Evolutionary conservation across 1,140 invertebrate species (phyloP).

Genomic region (Pogonognathellus flavescens): DNA sequence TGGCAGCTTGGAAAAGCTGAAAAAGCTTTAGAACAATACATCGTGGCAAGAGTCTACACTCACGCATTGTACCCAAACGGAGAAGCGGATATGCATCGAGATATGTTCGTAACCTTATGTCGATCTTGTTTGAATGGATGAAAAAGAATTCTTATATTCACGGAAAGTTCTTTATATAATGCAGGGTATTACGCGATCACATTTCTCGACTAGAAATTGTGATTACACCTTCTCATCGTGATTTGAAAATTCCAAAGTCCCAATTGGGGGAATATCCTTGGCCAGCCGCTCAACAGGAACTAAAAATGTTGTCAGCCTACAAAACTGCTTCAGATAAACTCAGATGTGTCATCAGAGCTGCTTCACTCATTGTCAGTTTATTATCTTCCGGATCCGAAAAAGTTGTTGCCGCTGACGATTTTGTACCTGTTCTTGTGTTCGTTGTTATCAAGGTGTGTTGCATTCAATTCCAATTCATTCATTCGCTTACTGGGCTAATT

Average conservation of each 20-base stretch:
- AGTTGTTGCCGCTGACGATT: conserved; percentile 95
- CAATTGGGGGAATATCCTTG: conserved; percentile 86
- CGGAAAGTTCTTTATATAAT: conserved; percentile 62
- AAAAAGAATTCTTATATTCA: not conserved
- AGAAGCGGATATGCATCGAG: conserved; percentile 92
- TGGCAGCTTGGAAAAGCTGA: conserved; percentile 71
- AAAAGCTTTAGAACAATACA: conserved; percentile 82
- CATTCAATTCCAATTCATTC: not conserved
- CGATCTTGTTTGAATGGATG: no score
- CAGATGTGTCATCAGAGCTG: conserved; percentile 87
- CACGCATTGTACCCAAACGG: conserved; percentile 97
- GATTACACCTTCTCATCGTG: conserved; percentile 86
- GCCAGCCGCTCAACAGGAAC: conserved; percentile 95
- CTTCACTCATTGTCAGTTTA: conserved; percentile 93
- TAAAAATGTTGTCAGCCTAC: conserved; percentile 92
- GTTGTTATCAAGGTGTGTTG: conserved; percentile 90
- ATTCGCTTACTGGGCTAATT: no score
- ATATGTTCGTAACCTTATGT: conserved; percentile 86
- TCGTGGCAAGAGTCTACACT: conserved; percentile 91
- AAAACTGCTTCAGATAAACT: conserved; percentile 96
- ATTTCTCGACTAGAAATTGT: conserved; percentile 85
- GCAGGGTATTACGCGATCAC: conserved; percentile 86
- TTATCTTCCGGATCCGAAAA: conserved; percentile 81
- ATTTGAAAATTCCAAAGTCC: conserved; percentile 74
- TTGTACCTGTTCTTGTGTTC: conserved; percentile 96